Conservation (phyloP, 2,113 vertebrate species). For the Salvator merianae region DNA sequence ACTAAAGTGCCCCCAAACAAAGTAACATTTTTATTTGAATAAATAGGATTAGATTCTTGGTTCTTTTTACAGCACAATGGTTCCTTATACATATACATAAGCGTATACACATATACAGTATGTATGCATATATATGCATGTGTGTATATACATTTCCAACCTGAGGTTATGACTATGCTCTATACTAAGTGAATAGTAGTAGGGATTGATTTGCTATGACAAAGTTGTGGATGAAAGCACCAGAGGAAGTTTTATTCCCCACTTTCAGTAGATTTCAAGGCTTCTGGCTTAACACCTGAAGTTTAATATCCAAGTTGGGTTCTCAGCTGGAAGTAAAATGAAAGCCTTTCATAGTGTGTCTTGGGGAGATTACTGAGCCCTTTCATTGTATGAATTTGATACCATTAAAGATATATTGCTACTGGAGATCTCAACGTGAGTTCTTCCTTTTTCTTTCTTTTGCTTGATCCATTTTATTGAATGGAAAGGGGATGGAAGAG, state of each 20-base stretch:
- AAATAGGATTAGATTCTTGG: no score
- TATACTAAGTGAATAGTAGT: not conserved
- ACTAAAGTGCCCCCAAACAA: no score
- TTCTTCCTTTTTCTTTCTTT: slow-evolving; percentile 13
- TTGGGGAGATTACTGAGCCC: slow-evolving; percentile 4
- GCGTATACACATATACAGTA: no score
- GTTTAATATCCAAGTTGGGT: slow-evolving; percentile 32
- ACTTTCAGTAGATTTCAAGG: slow-evolving; percentile 24
- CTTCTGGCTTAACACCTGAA: slow-evolving; percentile 14
- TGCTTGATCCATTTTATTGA: slow-evolving; percentile 28
- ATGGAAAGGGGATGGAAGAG: not conserved
- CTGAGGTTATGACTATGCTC: not conserved
- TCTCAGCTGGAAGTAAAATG: slow-evolving; percentile 48
- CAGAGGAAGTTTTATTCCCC: not conserved
- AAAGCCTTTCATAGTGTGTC: slow-evolving; percentile 20
- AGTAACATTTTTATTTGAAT: no score
- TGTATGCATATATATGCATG: no score
- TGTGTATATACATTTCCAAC: no score
- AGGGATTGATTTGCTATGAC: no score
- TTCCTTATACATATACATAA: no score
- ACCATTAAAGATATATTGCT: slow-evolving; percentile 37
- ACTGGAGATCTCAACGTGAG: slow-evolving; percentile 10
- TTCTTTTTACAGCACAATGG: no score
- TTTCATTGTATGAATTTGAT: slow-evolving; percentile 36
- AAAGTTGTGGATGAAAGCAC: not conserved